Base-by-base conservation (phyloP, 2,113 vertebrate genomes). In the Gymnarchus niloticus region DNA sequence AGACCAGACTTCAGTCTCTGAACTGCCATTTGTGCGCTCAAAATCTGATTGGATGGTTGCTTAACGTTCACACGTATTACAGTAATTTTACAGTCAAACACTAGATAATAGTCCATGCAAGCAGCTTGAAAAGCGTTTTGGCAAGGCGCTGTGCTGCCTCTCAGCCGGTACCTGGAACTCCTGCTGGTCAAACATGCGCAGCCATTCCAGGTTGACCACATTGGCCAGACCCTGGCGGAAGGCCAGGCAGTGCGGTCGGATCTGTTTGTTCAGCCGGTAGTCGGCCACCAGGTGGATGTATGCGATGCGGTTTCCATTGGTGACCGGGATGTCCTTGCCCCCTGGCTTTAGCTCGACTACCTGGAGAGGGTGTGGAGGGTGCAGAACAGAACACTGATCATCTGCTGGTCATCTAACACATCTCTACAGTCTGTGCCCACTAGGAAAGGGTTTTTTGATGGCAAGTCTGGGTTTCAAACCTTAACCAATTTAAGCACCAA, bases 141-240 rank as follows among this genome's bases (percentile, higher is more conserved):
- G n/a, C 6, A 2, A 37, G 61, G 12, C 61, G 41, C 73, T n/a
- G 25, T 5, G 7, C 25, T 19, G n/a, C 4, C 9, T 25, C 12
- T 28, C 65, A 7, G 3, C 1, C n/a, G 57, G n/a, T 90, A 99
- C 98, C 98, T 99, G 98, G 69, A 99, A 96, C 89, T 99, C 98
- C 91, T 99, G 97, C 90, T 99, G 98, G 87, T 99, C 98, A 73
- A 99, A 99, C 98, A 99, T 99, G 0, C 97, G 95, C 44, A 99
- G 95, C 97, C 98, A 99, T 90, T 99, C 98, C 2, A 99, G 95
- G 91, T 96, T 98, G 41, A 99, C 95, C 28, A 99, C 98, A 0
- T 97, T 99, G 91, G 98, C 97, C 87, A 99, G 94, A 21, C 98
- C 98, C 92, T 99, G 97, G 0, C 98, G 94, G 93, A 99, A 99